Base-by-base conservation (phyloP, 53 echinoderm and acorn worm species). In the Stichopus horrens region DNA sequence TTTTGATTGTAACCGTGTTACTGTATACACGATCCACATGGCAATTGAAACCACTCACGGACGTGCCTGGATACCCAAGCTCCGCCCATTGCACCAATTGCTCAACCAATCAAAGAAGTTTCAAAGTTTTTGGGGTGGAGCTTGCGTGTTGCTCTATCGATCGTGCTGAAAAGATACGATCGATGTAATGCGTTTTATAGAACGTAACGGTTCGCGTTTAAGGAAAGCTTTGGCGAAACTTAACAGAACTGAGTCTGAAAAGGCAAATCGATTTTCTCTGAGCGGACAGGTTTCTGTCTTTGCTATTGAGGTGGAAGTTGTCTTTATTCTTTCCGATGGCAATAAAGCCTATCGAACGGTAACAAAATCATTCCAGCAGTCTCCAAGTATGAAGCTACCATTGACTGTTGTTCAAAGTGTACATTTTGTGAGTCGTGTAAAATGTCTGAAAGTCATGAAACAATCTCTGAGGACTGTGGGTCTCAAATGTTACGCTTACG, bases 51-150 rank as follows among this genome's bases (percentile, higher is more conserved):
- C n/a, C 37, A 37, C 37, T 37, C 37, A 37, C 37, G 37, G 0
- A 37, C 37, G 37, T 37, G 37, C 37, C 37, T 37, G 37, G 37
- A 37, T 8, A 10, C 21, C 75, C 23, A 23, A 10, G 23, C 75
- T 75, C 21, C 37, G 10, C 23, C 9, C 0, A 75, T 21, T 37
- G 52, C 21, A 13, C 37, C 0, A 37, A 1, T 37, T 63, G 5
- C 63, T 63, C 63, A 37, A 79, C 79, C 56, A 79, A 79, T 79
- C 79, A 79, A 79, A 79, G 79, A 79, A 79, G 79, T 79, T 79
- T 37, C 53, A 11, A 54, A 55, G 56, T 16, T 76, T 7, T 7
- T 9, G 6, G 51, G 37, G 77, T 8, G 55, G 79, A 54, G 79
- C 79, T 19, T n/a, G 10, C 52, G 55, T 53, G 19, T 55, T 7